These are phyloP conservation scores for Sipha flava DNA, from an alignment of 1,140 invertebrate species.

Conservation along the genomic window DNA sequence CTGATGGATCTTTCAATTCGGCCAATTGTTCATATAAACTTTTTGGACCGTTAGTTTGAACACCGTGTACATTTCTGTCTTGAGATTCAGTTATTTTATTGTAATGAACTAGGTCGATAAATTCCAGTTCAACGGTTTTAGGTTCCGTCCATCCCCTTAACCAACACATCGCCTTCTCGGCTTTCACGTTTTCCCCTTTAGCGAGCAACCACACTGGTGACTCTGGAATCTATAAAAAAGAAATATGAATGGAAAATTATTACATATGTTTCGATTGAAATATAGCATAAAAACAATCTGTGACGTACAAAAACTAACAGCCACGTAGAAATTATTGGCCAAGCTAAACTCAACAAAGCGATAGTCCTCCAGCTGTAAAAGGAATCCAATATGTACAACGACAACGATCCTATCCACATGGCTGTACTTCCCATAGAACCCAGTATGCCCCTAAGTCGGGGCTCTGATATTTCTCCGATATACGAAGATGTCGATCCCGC, in stretches of 20 bases:
- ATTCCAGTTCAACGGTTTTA: constrained; percentile 46
- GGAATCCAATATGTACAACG: not conserved
- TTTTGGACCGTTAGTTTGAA: no score
- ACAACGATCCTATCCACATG: constrained; percentile 32
- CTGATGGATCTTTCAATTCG: not conserved
- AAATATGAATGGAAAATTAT: no score
- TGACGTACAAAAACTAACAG: constrained; percentile 37
- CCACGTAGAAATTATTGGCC: constrained; percentile 36
- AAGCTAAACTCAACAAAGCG: not conserved
- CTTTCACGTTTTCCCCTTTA: constrained; percentile 46
- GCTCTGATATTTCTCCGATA: constrained; percentile 49
- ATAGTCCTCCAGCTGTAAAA: constrained; percentile 32
- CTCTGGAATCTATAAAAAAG: constrained; percentile 58
- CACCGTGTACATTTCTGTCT: no score
- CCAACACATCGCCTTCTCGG: constrained; percentile 45
- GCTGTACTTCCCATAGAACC: constrained; percentile 34
- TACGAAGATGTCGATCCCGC: constrained; percentile 49
- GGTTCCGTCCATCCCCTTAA: constrained; percentile 47
- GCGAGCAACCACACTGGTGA: constrained; percentile 54
- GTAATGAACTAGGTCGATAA: constrained; percentile 42
- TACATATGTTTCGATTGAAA: not conserved
- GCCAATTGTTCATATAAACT: not conserved
- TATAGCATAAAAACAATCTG: not conserved
- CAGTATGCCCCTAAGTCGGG: constrained; percentile 35
- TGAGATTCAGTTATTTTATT: constrained; percentile 29